Base-by-base conservation (phyloP, 2,113 vertebrate genomes). In the Serinus canaria region DNA sequence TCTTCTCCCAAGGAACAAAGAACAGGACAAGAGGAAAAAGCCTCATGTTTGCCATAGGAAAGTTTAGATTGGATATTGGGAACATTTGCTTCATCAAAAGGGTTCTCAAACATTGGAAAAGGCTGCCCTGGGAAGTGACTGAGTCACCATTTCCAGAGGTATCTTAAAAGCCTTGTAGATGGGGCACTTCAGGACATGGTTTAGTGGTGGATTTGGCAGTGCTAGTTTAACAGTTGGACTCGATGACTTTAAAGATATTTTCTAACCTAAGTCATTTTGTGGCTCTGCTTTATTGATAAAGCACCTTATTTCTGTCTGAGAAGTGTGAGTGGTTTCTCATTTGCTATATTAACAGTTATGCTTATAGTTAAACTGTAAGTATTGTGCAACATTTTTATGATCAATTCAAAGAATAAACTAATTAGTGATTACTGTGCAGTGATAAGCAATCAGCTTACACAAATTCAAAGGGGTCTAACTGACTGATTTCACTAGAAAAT, bases 161-260 rank as follows among this genome's bases (percentile, higher is more conserved):
- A 68, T 25, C 3, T 30, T 30, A 75, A 67, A 59, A 75, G 20
- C 18, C 21, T 59, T 30, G 39, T 3, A 53, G 37, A 47, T 24
- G 16, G 8, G 39, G 24, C 46, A 21, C 46, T 47, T 31, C 35
- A 21, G 46, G 28, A 46, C 24, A 24, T 10, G n/a, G 24, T 52
- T 60, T 46, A 60, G 23, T 21, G 27, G 15, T 33, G 33, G 9
- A 86, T 31, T 44, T 60, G 15, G 22, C 27, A 60, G 33, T 19
- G 14, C 22, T 44, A 17, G 11, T 14, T 59, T 52, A 74, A 33
- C 0, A 0, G 37, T 2, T 53, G 53, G n/a, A 60, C 46, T 75
- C 0, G 0, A 33, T 18, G 33, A 31, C 24, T 41, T 46, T 25
- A 30, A 53, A 39, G 20, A 15, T 33, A 44, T 75, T 60, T 53